Percentiles rank a stretch among this genome's conserved stretches.
Conservation (phyloP, 2,888 invertebrate genomes). For the Lepetodrilus schrolli region DNA sequence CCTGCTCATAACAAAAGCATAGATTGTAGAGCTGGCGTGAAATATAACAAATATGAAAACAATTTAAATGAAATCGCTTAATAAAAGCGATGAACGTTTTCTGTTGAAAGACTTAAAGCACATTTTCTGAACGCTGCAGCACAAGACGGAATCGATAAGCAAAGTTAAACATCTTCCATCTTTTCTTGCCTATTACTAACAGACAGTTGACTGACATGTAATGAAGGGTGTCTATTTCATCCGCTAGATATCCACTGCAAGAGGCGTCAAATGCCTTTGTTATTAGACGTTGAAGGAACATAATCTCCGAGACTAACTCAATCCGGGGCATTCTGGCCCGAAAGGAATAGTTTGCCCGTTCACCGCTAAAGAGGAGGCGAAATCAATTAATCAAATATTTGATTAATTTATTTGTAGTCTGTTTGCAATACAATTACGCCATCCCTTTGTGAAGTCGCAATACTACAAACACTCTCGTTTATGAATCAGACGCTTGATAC, state of each 20-base stretch:
- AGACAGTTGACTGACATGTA: conserved; percentile 12
- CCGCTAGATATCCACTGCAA: conserved; percentile 14
- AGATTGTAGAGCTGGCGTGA: neutral
- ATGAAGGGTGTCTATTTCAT: conserved; percentile 25
- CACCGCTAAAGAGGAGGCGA: conserved; percentile 25
- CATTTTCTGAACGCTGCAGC: neutral
- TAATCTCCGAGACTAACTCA: conserved; percentile 9
- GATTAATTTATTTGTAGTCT: conserved; percentile 29
- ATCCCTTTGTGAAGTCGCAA: neutral
- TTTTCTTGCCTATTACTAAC: conserved; percentile 15
- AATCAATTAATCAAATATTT: conserved; percentile 30
- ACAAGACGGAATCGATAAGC: conserved; percentile 15
- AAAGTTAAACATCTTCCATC: conserved; percentile 12
- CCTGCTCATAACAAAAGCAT: neutral
- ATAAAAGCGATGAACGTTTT: conserved; percentile 8
- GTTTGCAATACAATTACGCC: conserved; percentile 28
- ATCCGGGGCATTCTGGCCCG: conserved; percentile 3
- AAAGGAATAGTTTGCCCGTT: conserved; percentile 11
- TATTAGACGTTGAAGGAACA: neutral
- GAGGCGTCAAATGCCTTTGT: conserved; percentile 22
- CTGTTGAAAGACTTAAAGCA: conserved; percentile 1
- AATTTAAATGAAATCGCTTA: conserved; percentile 1
- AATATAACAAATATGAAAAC: conserved; percentile 9
- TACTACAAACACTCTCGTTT: neutral
- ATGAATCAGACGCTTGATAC: neutral